Conservation (phyloP, 2,113 vertebrate genomes). For the Pogona vitticeps region DNA sequence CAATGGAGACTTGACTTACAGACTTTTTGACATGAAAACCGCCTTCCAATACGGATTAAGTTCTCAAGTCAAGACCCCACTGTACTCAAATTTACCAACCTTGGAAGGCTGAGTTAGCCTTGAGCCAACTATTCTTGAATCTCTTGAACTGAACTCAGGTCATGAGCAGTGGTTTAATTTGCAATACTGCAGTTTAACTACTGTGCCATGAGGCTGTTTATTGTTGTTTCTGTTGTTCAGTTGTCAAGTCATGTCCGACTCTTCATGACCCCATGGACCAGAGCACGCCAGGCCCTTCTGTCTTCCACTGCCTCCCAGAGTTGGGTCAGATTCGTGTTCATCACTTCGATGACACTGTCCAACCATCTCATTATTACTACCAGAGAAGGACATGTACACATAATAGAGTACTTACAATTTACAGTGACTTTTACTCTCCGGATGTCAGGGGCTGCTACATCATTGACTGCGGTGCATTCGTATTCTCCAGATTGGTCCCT, state of each 20-base stretch:
- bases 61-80: no score
- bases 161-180: background rate
- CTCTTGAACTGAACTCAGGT: background rate
- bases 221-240: no score
- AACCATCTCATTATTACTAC: no score
- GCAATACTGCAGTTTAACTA: background rate
- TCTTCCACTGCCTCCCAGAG: no score
- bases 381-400: background rate
- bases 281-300: no score
- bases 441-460: conserved; percentile 88
- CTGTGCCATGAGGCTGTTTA: background rate
- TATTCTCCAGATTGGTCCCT: conserved; percentile 95
- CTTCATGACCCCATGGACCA: no score
- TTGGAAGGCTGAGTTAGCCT: background rate
- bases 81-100: background rate
- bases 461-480: conserved; percentile 92
- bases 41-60: no score
- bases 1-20: no score
- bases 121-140: background rate
- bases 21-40: no score
- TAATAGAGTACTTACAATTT: conserved; percentile 85
- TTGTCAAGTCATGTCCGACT: no score
- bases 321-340: no score
- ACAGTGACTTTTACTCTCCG: conserved; percentile 91
- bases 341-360: no score